phyloP scores from a whole-genome alignment of 2,888 invertebrate genomes.

The Agonopterix subpropinquella region DNA sequence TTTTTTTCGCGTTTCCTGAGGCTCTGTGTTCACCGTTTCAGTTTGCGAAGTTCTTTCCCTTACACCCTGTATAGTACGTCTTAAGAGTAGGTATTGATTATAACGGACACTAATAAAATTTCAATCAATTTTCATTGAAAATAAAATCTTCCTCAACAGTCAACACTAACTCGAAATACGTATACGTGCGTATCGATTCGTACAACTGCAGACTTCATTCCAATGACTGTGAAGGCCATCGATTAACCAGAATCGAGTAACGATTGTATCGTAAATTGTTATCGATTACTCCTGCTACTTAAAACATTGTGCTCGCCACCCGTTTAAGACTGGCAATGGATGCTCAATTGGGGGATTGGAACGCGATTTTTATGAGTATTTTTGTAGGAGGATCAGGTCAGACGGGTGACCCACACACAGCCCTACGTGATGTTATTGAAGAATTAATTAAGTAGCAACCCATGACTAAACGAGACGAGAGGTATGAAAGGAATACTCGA shows the following conservation, averaged over 20 bases:
- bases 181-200: conserved; percentile 41
- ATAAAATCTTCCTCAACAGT: conserved; percentile 9
- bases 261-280: not conserved
- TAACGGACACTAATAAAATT: conserved; percentile 1
- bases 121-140: conserved; percentile 16
- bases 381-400: conserved; percentile 25
- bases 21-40: no score
- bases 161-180: not conserved
- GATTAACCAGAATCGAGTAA: conserved; percentile 22
- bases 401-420: conserved; percentile 32
- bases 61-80: no score
- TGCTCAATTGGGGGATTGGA: conserved; percentile 4
- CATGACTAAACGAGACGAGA: conserved; percentile 7
- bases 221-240: conserved; percentile 27
- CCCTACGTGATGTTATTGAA: conserved; percentile 52
- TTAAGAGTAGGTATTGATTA: no score
- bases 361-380: conserved; percentile 5
- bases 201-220: conserved; percentile 13
- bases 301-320: not conserved
- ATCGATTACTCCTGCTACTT: not conserved
- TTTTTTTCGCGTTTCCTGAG: no score
- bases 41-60: no score
- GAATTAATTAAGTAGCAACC: conserved; percentile 47
- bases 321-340: conserved; percentile 11
- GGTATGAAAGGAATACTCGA: not conserved